Base-by-base conservation (phyloP, 2,888 invertebrate species). In the Fissipunctia ypsillon region DNA sequence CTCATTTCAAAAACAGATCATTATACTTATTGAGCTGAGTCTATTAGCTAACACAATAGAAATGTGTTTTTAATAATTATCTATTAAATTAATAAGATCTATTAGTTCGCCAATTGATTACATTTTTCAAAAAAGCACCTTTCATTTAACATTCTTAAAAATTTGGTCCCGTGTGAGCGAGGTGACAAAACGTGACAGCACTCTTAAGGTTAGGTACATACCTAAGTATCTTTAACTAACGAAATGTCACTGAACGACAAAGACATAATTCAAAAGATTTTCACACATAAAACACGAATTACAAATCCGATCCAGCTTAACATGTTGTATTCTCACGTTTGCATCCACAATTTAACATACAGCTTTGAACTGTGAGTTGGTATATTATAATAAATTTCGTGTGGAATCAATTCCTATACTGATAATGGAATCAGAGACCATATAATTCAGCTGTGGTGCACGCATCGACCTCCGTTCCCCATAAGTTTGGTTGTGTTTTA, bases 371-470 rank as follows among this genome's bases (percentile, higher is more conserved):
- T 66, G 48, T 65, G 43, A 68, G 38, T 69, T 48, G 50, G 66
- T 67, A 73, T 78, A 73, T 78, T 67, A 81, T 73, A 83, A 86
- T 85, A 87, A 84, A 87, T 86, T 84, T 78, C 12, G 56, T 66
- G 60, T 52, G 65, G 67, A 87, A 83, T 86, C 81, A 87, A 86
- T 87, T 80, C 84, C 81, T 81, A 69, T 73, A 75, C 64, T 81
- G 86, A 87, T 88, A 90, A 88, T 89, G 86, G 88, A 90, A 88
- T 88, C 87, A 85, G 81, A 86, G 70, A 65, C 80, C 81, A 80
- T 87, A 86, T 91, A 86, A 86, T 91, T 91, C 88, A 90, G 79
- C 69, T 80, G 76, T 81, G 80, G 79, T 77, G 88, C 84, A 86
- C 78, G 76, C 68, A 64, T 64, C 79, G 84, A 84, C 80, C 82